A percentile compares a stretch with the other conserved stretches of the same genome.
phyloP scores from a whole-genome alignment of 2,888 invertebrate species.

The Beris chalybata region DNA sequence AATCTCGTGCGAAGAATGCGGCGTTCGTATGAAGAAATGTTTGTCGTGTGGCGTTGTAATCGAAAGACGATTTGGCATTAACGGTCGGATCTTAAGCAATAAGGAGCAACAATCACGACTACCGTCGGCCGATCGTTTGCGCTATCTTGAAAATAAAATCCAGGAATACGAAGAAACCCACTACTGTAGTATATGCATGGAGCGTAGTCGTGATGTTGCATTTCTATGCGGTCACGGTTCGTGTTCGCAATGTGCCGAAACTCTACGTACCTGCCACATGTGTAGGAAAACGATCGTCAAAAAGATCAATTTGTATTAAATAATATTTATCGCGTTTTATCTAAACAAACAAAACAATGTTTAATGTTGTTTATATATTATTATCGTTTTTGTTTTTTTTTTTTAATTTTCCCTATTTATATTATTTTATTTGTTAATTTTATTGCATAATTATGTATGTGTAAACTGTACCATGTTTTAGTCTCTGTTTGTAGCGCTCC shows the following conservation, averaged over 20 bases:
- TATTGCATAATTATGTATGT: no score
- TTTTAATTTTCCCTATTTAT: no score
- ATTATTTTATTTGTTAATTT: no score
- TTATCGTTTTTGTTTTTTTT: no score
- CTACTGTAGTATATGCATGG: slow-evolving; percentile 87
- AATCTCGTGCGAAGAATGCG: slow-evolving; percentile 75
- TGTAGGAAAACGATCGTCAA: slow-evolving; percentile 56
- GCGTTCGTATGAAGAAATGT: slow-evolving; percentile 76
- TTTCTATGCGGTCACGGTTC: slow-evolving; percentile 89
- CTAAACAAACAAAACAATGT: no score
- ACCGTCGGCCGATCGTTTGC: slow-evolving; percentile 67
- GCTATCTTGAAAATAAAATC: slow-evolving; percentile 73
- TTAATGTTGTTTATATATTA: no score
- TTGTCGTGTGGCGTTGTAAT: slow-evolving; percentile 67
- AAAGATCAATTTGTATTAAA: slow-evolving; percentile 55
- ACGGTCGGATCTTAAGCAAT: slow-evolving; percentile 59
- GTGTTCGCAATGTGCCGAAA: slow-evolving; percentile 79
- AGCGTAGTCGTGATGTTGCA: slow-evolving; percentile 76
- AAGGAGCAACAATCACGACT: slow-evolving; percentile 56
- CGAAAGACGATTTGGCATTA: slow-evolving; percentile 60
- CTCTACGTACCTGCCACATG: slow-evolving; percentile 84
- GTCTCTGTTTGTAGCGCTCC: no score
- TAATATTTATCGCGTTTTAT: no score
- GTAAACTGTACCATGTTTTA: no score
- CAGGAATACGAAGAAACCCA: slow-evolving; percentile 86